phyloP scores from a whole-genome alignment of 1,140 invertebrate genomes.

The Melanaphis sacchari region DNA sequence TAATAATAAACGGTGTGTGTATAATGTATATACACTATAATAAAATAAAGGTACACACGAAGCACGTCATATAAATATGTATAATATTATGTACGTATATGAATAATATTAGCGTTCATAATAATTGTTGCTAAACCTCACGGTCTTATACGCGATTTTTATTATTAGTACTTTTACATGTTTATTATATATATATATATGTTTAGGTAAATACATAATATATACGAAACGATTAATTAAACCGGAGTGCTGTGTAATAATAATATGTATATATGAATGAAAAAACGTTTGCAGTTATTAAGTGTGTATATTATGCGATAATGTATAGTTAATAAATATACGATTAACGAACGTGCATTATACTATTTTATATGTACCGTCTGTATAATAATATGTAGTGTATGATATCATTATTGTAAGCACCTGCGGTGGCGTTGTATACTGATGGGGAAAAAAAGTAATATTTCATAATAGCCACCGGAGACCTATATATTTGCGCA shows the following conservation, averaged over 20 bases:
- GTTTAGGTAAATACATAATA: neutral
- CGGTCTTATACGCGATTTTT: neutral
- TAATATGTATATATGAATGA: neutral
- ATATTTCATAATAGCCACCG: neutral
- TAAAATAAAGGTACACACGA: no score
- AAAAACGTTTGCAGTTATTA: neutral
- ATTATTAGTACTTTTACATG: neutral
- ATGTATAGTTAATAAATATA: conserved; percentile 16
- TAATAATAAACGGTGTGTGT: neutral
- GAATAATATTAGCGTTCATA: neutral
- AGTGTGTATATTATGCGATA: neutral
- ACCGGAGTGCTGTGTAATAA: neutral
- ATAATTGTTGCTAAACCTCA: neutral
- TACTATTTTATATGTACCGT: neutral
- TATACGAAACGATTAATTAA: neutral
- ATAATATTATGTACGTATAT: neutral
- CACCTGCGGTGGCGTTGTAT: neutral
- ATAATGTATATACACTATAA: neutral
- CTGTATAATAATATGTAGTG: neutral
- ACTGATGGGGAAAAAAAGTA: neutral
- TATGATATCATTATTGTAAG: conserved; percentile 18
- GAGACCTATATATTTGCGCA: conserved; percentile 13
- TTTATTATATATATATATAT: neutral
- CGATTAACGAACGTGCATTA: neutral
- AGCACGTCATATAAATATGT: neutral